Percentiles rank a stretch among this genome's conserved stretches.
Evolutionary conservation across 2,113 vertebrate species (phyloP).

Genomic region (Vanacampus margaritifer): DNA sequence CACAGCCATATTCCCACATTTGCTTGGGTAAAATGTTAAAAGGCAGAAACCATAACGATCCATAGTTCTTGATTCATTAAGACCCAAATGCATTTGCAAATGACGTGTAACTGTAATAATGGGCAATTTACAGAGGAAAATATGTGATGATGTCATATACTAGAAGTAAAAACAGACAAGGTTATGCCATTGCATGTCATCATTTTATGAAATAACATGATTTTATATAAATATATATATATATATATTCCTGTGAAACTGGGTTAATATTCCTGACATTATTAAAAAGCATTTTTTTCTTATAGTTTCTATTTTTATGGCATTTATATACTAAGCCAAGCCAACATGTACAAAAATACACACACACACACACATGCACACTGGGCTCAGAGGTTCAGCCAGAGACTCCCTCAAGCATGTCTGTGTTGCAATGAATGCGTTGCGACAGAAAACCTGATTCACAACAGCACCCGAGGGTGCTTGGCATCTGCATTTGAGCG

Average conservation of each 20-base stretch:
- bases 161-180: neutral
- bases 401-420: constrained; percentile 52
- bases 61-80: neutral
- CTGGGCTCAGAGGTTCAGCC: constrained; percentile 46
- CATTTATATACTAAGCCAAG: neutral
- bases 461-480: constrained; percentile 51
- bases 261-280: constrained; percentile 25
- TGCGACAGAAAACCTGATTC: constrained; percentile 71
- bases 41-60: neutral
- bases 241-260: neutral
- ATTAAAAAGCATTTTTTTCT: constrained; percentile 14
- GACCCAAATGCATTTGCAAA: neutral
- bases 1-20: neutral
- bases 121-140: neutral
- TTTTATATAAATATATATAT: too few species aligned
- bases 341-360: constrained; percentile 10
- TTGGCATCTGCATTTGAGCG: constrained; percentile 34
- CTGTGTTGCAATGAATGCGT: constrained; percentile 55
- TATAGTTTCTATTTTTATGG: constrained; percentile 14
- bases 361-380: neutral
- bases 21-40: neutral
- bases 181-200: too few species aligned
- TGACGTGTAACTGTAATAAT: neutral
- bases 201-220: too few species aligned
- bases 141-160: neutral